Base-by-base conservation (phyloP, 2,888 invertebrate genomes). In the Stenodema calcarata region DNA sequence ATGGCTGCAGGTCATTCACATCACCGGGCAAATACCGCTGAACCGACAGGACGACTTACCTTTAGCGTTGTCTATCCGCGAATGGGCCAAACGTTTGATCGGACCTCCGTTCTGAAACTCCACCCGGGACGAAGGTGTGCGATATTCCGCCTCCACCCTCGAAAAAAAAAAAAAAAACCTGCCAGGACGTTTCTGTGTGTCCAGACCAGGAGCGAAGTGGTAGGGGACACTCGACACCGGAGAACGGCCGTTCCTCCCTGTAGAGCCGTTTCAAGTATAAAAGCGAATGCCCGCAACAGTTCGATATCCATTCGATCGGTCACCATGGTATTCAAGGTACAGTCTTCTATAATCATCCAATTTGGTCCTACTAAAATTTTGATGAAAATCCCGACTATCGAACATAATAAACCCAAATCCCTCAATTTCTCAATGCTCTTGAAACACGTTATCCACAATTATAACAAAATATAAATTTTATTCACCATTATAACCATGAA, bases 241-340 rank as follows among this genome's bases (percentile, higher is more conserved):
- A 16, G 30, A 16, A 14, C 70, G 70, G 27, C 70, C 27, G 70
- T 6, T 27, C 70, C 27, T 14, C 7, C 30, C 50, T 27, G 70
- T 4, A 6, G 70, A 70, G 28, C 12, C 30, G 23, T 18, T 70
- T 11, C 28, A 0, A 18, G 28, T 70, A 70, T 70, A 70, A 27
- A 70, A 70, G 70, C 70, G 70, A 70, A 27, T 30, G 70, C 27
- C 30, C 28, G 28, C 30, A 1, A 14, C 27, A 11, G 14, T 70
- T 27, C 30, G 70, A 70, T 79, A 30, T 42, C n/a, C 76, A 76
- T 76, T 76, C 76, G 35, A 79, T 79, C 50, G 44, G 79, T 44
- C 70, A 16, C 70, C 30, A 70, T 70, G 70, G 70, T 27, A 30
- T 70, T 70, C 70, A 70, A 70, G 70, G 70, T 50, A 76, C 41